A percentile compares a stretch with the other conserved stretches of the same genome.
Evolutionary conservation across 2,113 vertebrate genomes (phyloP).

Genomic region (Peromyscus leucopus): DNA sequence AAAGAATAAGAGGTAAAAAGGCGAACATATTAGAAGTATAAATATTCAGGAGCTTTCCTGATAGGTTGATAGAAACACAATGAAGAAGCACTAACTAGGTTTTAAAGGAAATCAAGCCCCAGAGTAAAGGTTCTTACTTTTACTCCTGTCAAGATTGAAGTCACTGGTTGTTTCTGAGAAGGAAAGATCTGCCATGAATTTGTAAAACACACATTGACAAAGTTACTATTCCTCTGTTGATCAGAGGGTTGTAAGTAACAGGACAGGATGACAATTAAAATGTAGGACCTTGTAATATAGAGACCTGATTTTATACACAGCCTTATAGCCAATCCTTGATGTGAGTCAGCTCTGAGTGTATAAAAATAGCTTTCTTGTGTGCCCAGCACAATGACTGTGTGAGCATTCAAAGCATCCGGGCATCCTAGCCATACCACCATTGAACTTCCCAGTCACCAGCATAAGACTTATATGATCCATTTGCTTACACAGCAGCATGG

Average conservation of each 20-base stretch:
- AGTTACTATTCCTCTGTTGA: not conserved
- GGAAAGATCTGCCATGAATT: not conserved
- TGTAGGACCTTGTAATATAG: not conserved
- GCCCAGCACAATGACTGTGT: too few relatives aligned
- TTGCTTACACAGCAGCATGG: not conserved
- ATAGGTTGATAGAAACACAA: fast-evolving
- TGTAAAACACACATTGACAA: not conserved
- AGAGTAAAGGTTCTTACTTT: not conserved
- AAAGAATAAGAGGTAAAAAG: not conserved
- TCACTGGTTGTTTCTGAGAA: not conserved
- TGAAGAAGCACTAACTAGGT: not conserved
- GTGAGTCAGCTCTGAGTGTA: fast-evolving
- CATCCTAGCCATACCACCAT: fast-evolving
- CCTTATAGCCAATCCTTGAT: not conserved
- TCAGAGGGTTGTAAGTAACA: not conserved
- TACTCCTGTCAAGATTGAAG: not conserved
- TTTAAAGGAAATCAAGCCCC: not conserved
- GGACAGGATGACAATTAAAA: not conserved
- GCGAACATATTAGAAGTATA: not conserved
- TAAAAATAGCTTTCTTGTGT: fast-evolving
- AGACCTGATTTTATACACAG: not conserved
- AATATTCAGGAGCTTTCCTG: not conserved
- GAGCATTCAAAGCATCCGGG: not conserved
- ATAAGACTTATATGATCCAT: not conserved
- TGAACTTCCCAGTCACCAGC: not conserved